phyloP scores from a whole-genome alignment of 1,140 invertebrate genomes.

The Cryptotermes secundus region DNA sequence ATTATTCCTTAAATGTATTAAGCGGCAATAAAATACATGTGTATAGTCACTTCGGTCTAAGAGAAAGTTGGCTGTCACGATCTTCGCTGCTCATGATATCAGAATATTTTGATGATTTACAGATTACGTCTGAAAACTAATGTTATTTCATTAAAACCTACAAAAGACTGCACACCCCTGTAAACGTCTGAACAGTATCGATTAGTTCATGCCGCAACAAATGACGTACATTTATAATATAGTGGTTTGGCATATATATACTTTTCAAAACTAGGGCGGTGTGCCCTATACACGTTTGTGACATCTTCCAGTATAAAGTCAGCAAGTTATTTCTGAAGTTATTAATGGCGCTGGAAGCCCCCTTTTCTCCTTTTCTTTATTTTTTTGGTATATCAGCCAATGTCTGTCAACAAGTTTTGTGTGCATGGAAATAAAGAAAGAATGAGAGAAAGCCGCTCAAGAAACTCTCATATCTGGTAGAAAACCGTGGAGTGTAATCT shows the following conservation, averaged over 20 bases:
- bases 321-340: neutral
- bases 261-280: neutral
- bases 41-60: no score
- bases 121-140: no score
- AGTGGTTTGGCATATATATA: neutral
- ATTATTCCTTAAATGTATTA: no score
- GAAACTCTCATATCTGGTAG: no score
- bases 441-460: neutral
- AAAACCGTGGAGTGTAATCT: no score
- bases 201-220: neutral
- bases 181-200: neutral
- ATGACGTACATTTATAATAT: neutral
- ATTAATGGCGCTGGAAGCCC: neutral
- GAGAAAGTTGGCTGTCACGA: no score
- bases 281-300: neutral
- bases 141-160: no score
- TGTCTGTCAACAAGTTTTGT: neutral
- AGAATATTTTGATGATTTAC: no score
- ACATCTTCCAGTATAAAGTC: neutral
- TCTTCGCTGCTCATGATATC: no score
- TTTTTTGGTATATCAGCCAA: neutral
- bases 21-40: no score
- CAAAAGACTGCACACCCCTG: neutral
- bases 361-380: neutral
- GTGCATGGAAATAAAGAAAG: neutral